Percentiles rank a stretch among this genome's conserved stretches.
These are phyloP conservation scores for Erpetoichthys calabaricus DNA, from an alignment of 2,797 vertebrate species.

Conservation along the genomic window DNA sequence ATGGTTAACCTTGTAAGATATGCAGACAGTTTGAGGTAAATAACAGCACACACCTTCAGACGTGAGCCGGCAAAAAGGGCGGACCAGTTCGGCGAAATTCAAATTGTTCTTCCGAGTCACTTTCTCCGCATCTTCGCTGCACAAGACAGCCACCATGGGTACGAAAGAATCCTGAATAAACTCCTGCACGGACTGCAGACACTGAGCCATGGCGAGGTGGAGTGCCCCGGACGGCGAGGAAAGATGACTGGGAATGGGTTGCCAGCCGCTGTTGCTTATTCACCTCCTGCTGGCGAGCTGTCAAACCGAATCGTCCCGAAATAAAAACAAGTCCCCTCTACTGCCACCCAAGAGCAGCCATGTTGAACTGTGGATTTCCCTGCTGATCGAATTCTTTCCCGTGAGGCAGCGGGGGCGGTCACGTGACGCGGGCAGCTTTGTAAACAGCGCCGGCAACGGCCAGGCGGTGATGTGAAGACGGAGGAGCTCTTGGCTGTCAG, in stretches of 20 bases:
- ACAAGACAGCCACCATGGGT: slow-evolving; percentile 86
- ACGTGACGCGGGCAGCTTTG: slow-evolving; percentile 10
- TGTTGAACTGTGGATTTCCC: slow-evolving; percentile 32
- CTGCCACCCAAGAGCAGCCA: slow-evolving; percentile 38
- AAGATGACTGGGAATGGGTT: too few species aligned
- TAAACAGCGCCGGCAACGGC: slow-evolving; percentile 15
- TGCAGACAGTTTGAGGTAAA: background rate
- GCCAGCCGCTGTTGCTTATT: slow-evolving; percentile 3
- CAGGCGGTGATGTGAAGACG: slow-evolving; percentile 2
- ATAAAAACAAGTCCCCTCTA: slow-evolving; percentile 26
- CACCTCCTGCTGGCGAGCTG: slow-evolving; percentile 12
- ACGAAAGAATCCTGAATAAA: slow-evolving; percentile 93
- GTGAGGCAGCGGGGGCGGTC: slow-evolving; percentile 20
- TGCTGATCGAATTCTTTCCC: slow-evolving; percentile 37
- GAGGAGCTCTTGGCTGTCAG: too few species aligned
- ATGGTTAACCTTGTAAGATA: too few species aligned
- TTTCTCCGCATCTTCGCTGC: slow-evolving; percentile 82
- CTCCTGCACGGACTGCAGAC: slow-evolving; percentile 88
- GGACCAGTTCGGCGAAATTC: slow-evolving; percentile 79
- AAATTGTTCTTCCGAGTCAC: slow-evolving; percentile 81
- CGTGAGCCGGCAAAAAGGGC: slow-evolving; percentile 86
- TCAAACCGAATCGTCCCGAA: slow-evolving; percentile 16
- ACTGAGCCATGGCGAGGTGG: slow-evolving; percentile 68
- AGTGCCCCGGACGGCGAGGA: slow-evolving; percentile 10
- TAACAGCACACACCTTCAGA: slow-evolving; percentile 72